Evolutionary conservation across 2,797 vertebrate species (phyloP).

Genomic region (Sebastes oblongus): DNA sequence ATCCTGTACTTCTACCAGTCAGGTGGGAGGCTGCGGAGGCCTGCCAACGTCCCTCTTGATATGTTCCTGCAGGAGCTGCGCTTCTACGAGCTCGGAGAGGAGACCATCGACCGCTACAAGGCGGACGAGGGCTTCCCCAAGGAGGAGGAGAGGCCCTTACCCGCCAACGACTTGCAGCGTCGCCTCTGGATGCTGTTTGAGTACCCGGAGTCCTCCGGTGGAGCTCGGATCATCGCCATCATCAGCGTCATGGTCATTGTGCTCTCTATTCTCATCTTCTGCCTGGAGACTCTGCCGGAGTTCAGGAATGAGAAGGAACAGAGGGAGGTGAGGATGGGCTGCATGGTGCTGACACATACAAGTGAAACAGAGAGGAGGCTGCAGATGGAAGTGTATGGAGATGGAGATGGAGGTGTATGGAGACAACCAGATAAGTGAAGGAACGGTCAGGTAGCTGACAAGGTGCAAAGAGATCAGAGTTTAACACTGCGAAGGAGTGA

Average conservation of each 20-base stretch:
- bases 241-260: constrained; percentile 95
- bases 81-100: constrained; percentile 92
- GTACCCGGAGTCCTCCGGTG: constrained; percentile 91
- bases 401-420: neutral
- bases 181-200: constrained; percentile 93
- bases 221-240: constrained; percentile 89
- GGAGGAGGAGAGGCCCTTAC: constrained; percentile 85
- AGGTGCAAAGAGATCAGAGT: constrained; percentile 23
- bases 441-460: neutral
- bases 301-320: constrained; percentile 87
- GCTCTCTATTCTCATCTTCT: constrained; percentile 96
- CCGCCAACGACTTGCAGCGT: constrained; percentile 80
- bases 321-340: constrained; percentile 76
- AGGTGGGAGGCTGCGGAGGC: constrained; percentile 88
- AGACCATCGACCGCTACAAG: constrained; percentile 86
- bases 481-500: constrained; percentile 9
- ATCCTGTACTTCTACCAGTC: constrained; percentile 97
- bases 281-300: constrained; percentile 93
- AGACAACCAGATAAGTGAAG: neutral
- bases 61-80: constrained; percentile 93
- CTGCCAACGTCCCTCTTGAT: constrained; percentile 90
- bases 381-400: neutral
- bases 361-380: neutral
- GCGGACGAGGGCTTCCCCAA: constrained; percentile 90
- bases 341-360: neutral